phyloP scores from a whole-genome alignment of 2,113 vertebrate species.

The Poecilia latipinna region DNA sequence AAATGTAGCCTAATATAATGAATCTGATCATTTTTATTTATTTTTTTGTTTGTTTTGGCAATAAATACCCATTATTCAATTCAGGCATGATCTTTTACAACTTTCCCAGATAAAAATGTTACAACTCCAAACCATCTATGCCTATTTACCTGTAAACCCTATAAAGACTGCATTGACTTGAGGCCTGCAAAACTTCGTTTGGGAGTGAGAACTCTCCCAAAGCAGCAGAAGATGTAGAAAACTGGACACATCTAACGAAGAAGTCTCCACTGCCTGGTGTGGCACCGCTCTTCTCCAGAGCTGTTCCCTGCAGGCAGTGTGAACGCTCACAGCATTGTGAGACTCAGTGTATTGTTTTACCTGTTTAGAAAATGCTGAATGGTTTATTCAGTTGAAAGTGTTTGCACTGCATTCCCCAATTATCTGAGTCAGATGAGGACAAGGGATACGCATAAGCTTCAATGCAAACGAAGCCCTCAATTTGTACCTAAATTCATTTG shows the following conservation, averaged over 20 bases:
- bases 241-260: conserved; percentile 53
- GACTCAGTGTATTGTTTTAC: conserved; percentile 64
- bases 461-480: background rate
- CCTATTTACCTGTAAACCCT: conserved; percentile 46
- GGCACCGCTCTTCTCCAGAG: conserved; percentile 64
- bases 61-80: no score
- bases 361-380: conserved; percentile 81
- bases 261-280: conserved; percentile 54
- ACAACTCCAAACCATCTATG: no score
- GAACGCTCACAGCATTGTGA: conserved; percentile 67
- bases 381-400: conserved; percentile 63
- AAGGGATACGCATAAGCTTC: conserved; percentile 19
- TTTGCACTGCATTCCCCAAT: conserved; percentile 74
- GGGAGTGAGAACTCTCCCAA: conserved; percentile 34
- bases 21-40: background rate
- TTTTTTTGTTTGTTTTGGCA: no score
- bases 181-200: conserved; percentile 17
- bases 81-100: no score
- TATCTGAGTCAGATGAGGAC: conserved; percentile 34
- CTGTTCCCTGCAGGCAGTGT: conserved; percentile 49
- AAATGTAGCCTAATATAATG: background rate
- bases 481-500: background rate
- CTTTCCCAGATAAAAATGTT: no score
- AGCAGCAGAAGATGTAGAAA: conserved; percentile 37
- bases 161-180: conserved; percentile 55